phyloP scores from a whole-genome alignment of 2,797 vertebrate species.

The Menidia menidia region DNA sequence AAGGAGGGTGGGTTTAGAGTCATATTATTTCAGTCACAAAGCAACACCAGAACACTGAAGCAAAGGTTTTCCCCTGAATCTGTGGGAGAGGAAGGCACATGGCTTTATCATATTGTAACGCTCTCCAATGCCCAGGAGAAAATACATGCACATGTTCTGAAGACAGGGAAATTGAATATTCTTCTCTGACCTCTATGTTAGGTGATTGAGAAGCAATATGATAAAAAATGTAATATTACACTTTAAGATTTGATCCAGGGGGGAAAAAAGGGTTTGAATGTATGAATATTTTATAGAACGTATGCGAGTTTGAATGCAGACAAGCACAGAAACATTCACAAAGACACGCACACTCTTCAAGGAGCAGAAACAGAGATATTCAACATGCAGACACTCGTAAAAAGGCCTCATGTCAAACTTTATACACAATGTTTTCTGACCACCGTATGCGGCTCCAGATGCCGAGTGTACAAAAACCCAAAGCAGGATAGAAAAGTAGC shows the following conservation, averaged over 20 bases:
- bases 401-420: slow-evolving; percentile 20
- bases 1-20: slow-evolving; percentile 39
- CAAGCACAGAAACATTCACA: not conserved
- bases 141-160: too few relatives aligned
- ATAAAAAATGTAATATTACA: slow-evolving; percentile 8
- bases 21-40: slow-evolving; percentile 29
- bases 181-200: too few relatives aligned
- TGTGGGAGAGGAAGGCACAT: not conserved
- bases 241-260: not conserved
- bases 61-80: slow-evolving; percentile 21
- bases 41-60: slow-evolving; percentile 28
- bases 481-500: not conserved
- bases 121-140: too few relatives aligned
- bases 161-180: too few relatives aligned
- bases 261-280: not conserved
- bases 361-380: slow-evolving; percentile 24
- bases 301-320: not conserved
- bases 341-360: not conserved
- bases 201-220: too few relatives aligned
- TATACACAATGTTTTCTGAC: slow-evolving; percentile 23
- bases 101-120: too few relatives aligned
- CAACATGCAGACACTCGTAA: slow-evolving; percentile 15
- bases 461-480: not conserved
- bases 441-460: slow-evolving; percentile 8
- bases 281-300: not conserved